Conservation (phyloP, 2,888 invertebrate species). For the Rhogogaster chlorosoma region DNA sequence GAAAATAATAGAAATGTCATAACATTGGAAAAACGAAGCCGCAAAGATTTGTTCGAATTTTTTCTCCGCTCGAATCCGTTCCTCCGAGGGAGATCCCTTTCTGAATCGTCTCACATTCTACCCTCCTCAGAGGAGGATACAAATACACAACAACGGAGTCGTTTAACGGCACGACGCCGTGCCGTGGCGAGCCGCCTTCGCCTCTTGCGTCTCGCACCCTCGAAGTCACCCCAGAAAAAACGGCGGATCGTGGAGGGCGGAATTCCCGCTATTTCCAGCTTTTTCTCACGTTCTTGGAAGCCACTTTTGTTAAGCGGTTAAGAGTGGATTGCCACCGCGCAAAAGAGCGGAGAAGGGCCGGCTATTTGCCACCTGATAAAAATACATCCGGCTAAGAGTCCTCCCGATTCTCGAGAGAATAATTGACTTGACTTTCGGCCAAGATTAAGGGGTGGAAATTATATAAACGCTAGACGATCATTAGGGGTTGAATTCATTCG, state of each 20-base stretch:
- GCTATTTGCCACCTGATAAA: conserved; percentile 59
- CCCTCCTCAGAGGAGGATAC: conserved; percentile 58
- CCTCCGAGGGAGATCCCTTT: conserved; percentile 32
- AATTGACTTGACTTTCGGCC: conserved; percentile 26
- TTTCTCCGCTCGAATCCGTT: neutral
- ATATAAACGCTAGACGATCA: neutral
- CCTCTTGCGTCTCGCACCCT: conserved; percentile 25
- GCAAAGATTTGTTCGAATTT: neutral
- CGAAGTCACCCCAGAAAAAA: neutral
- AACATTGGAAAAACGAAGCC: neutral
- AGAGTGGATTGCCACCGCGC: conserved; percentile 62
- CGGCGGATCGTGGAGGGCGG: conserved; percentile 13
- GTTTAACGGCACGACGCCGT: conserved; percentile 50
- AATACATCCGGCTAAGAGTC: conserved; percentile 38
- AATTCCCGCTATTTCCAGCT: conserved; percentile 43
- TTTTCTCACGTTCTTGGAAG: conserved; percentile 74
- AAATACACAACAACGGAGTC: conserved; percentile 50
- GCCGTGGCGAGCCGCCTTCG: conserved; percentile 29
- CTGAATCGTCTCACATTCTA: conserved; percentile 63
- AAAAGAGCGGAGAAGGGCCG: conserved; percentile 64
- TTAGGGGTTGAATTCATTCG: neutral
- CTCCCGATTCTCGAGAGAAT: conserved; percentile 21
- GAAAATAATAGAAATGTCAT: neutral
- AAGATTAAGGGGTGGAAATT: neutral
- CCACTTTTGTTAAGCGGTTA: conserved; percentile 76